Evolutionary conservation across 2,888 invertebrate genomes (phyloP).

Genomic region (Drosophila falleni): DNA sequence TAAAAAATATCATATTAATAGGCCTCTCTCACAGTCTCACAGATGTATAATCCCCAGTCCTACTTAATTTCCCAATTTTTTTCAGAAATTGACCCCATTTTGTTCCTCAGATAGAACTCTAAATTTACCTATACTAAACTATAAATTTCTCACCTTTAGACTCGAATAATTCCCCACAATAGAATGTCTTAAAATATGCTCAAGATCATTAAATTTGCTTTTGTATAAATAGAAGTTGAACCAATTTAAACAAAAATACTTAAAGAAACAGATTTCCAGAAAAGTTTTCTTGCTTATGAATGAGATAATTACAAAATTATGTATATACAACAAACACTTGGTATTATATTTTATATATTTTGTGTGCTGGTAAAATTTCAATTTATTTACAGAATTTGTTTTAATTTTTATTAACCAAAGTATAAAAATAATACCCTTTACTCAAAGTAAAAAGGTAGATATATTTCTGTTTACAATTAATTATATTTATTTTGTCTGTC

Average conservation of each 20-base stretch:
- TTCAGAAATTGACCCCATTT: constrained; percentile 9
- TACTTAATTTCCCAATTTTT: background rate
- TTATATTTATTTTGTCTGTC: background rate
- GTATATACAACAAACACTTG: background rate
- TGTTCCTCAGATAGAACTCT: constrained; percentile 4
- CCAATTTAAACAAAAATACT: constrained; percentile 7
- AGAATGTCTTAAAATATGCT: constrained; percentile 16
- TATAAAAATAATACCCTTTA: no score
- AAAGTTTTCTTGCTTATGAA: background rate
- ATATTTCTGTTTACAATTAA: background rate
- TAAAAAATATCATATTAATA: background rate
- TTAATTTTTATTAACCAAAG: background rate
- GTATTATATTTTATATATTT: background rate
- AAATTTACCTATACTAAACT: background rate
- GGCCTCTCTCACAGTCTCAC: background rate
- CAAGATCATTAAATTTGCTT: constrained; percentile 14
- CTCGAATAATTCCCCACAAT: background rate
- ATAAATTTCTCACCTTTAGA: background rate
- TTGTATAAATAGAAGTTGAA: constrained; percentile 27
- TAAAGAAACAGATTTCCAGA: background rate
- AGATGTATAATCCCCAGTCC: no score
- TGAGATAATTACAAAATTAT: constrained; percentile 5
- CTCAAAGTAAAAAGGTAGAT: background rate
- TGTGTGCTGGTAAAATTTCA: background rate
- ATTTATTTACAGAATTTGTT: background rate